Conservation (phyloP, 2,113 vertebrate genomes). For the Mastomys natalensis region DNA sequence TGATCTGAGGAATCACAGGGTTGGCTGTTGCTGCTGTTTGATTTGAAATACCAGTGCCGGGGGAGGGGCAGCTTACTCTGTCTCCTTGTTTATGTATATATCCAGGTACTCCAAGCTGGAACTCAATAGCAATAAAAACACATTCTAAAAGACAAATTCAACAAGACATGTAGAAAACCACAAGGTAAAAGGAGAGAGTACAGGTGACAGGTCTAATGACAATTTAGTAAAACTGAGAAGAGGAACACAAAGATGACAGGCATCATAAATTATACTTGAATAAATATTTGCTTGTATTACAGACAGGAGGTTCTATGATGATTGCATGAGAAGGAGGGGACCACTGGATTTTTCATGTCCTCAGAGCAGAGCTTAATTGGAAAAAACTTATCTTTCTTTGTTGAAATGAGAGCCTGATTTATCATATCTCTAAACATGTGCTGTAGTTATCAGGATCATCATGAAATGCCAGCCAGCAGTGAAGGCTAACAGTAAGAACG, state of each 20-base stretch:
- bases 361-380: conserved; percentile 59
- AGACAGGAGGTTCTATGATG: background rate
- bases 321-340: conserved; percentile 43
- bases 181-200: conserved; percentile 63
- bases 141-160: conserved; percentile 60
- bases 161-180: conserved; percentile 71
- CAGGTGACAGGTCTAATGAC: conserved; percentile 49
- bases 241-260: conserved; percentile 71
- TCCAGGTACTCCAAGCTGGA: background rate
- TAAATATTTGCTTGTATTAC: conserved; percentile 63
- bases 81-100: background rate
- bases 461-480: conserved; percentile 66
- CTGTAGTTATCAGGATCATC: conserved; percentile 69
- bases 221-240: conserved; percentile 12
- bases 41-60: background rate
- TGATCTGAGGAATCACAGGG: background rate
- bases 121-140: background rate
- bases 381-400: conserved; percentile 65
- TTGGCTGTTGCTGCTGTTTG: background rate
- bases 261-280: conserved; percentile 69
- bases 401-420: conserved; percentile 58
- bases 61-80: too few species aligned
- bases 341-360: conserved; percentile 28
- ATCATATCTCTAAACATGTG: conserved; percentile 63
- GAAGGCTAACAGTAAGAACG: conserved; percentile 54